Evolutionary conservation across 2,113 vertebrate genomes (phyloP).

Genomic region (Gobius niger): DNA sequence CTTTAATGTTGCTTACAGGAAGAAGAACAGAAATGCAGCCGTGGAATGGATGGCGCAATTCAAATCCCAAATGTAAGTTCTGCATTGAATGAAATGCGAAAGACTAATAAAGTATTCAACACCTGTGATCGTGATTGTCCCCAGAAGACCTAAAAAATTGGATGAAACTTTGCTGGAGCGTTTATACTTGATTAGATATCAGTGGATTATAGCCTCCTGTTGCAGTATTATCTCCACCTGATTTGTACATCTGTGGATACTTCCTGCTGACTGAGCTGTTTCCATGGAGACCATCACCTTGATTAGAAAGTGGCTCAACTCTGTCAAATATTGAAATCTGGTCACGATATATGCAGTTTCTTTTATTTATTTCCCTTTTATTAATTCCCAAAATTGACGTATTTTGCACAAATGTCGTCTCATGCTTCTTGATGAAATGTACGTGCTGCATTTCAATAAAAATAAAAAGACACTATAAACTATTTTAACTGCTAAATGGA

Average conservation of each 20-base stretch:
- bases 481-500: neutral
- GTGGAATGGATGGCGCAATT: neutral
- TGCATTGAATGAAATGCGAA: too few relatives aligned
- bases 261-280: neutral
- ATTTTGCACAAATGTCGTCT: too few relatives aligned
- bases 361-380: too few relatives aligned
- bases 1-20: neutral
- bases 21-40: neutral
- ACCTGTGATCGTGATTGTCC: neutral
- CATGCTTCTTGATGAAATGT: too few relatives aligned
- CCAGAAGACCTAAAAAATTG: neutral
- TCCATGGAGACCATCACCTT: conserved; percentile 1
- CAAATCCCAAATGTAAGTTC: neutral
- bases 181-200: neutral
- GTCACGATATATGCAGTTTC: neutral
- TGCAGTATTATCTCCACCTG: neutral
- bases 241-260: conserved; percentile 6
- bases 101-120: neutral
- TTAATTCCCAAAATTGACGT: too few relatives aligned
- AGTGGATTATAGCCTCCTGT: neutral
- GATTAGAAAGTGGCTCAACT: neutral
- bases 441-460: too few relatives aligned
- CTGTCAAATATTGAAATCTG: conserved; percentile 4
- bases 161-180: neutral
- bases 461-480: too few relatives aligned